phyloP scores from a whole-genome alignment of 2,797 vertebrate species.

The Saxicola maurus region DNA sequence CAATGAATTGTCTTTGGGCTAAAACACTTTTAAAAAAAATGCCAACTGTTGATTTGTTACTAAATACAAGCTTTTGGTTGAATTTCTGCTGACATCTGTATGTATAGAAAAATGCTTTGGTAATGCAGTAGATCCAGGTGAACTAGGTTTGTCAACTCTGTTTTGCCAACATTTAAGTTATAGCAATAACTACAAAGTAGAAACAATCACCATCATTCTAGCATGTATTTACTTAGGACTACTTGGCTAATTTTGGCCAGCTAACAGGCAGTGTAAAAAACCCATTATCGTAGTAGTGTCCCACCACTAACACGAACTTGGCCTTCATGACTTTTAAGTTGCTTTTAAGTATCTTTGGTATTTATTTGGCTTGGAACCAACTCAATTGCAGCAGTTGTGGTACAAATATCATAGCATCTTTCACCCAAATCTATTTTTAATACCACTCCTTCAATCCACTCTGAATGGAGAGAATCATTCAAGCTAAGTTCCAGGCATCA shows the following conservation, averaged over 20 bases:
- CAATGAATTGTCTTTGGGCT: background rate
- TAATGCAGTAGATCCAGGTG: background rate
- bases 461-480: background rate
- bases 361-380: background rate
- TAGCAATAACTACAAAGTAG: background rate
- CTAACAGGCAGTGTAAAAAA: background rate
- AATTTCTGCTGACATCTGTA: background rate
- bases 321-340: constrained; percentile 5
- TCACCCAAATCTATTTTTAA: background rate
- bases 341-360: constrained; percentile 28
- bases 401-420: background rate
- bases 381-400: background rate
- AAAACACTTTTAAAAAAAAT: background rate
- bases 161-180: background rate
- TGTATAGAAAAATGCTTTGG: background rate
- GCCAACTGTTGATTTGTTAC: background rate
- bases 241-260: background rate
- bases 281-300: background rate
- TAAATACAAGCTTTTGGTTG: background rate
- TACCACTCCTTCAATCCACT: background rate
- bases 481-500: background rate
- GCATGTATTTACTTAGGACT: background rate
- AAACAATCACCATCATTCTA: background rate
- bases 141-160: background rate
- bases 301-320: background rate